Evolutionary conservation across 2,888 invertebrate genomes (phyloP), one percentile per base, ranked within the genome.

Genomic region (Proisotoma minuta): DNA sequence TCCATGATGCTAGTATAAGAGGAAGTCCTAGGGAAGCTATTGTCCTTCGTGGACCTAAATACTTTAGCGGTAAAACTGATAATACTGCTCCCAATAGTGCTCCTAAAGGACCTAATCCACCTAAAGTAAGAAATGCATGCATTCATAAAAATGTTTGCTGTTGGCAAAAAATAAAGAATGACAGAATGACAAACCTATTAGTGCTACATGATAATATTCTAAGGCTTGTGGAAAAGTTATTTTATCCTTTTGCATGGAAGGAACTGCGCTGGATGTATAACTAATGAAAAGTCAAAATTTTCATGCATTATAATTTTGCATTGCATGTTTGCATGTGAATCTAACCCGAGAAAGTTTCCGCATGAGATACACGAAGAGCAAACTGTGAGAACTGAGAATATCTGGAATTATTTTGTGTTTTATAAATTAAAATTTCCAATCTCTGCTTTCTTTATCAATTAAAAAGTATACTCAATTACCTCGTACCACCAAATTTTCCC

Each of bases 41-140:
- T 15, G 65, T 63, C 18, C 63, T 59, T 27, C 60, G 56, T 1
- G 62, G 18, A 3, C 65, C 65, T 15, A 59, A 48, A 3, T 22
- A 27, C 20, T 53, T 20, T 3, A 66, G 51, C 2, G 63, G 60
- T 10, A 66, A 15, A 10, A 48, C 50, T 3, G 65, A 40, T 12
- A 63, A 27, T 0, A 68, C 12, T 1, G 59, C 52, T 15, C 68
- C 68, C 22, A 50, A 4, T 10, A 68, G 18, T 1, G 68, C 68
- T 28, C 68, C 68, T 3, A 68, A 28, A n/a, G 68, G 65, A 2
- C 59, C 63, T 15, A 65, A 29, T 10, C 68, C 56, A 22, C 68
- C 68, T 68, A 20, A 20, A 51, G 34, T 34, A 43, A 18, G 18
- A 43, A 43, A 43, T 43, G 15, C n/a, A n/a, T 34, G 34, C 15